These are phyloP conservation scores for Dendrocincla tyrannina DNA, from an alignment of 2,797 vertebrate genomes.

Conservation along the genomic window DNA sequence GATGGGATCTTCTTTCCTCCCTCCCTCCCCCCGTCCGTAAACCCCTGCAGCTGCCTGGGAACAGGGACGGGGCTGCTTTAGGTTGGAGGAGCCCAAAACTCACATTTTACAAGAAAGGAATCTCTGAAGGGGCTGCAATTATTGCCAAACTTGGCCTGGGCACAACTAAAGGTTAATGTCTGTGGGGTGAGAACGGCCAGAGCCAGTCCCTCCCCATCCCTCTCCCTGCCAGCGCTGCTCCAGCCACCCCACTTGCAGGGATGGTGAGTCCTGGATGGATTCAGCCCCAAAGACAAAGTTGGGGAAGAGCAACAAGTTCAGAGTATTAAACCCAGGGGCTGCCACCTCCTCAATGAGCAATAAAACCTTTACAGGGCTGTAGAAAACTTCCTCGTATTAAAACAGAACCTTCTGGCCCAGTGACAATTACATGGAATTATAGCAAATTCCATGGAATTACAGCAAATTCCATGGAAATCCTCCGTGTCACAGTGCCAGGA, in stretches of 20 bases:
- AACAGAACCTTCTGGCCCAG: neutral
- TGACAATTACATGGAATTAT: fast-evolving
- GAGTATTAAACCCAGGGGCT: neutral
- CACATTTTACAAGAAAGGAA: neutral
- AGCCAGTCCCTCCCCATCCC: fast-evolving
- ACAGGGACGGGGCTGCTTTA: fast-evolving
- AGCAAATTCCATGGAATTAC: neutral
- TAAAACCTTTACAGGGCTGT: fast-evolving
- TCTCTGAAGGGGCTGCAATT: fast-evolving
- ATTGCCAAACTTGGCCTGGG: neutral
- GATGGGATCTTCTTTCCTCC: slow-evolving; percentile 65
- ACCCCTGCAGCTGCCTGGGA: slow-evolving; percentile 23
- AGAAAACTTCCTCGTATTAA: fast-evolving
- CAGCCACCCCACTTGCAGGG: fast-evolving
- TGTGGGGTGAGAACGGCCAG: fast-evolving
- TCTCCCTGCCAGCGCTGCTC: neutral
- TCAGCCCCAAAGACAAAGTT: neutral
- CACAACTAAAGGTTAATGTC: fast-evolving
- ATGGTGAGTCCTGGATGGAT: fast-evolving
- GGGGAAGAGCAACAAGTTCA: neutral
- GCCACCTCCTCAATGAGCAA: neutral
- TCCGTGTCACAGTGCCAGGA: neutral
- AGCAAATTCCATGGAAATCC: neutral
- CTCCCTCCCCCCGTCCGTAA: neutral
- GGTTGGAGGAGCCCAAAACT: neutral